Conservation (phyloP, 2,113 vertebrate genomes). For the Bubalus kerabau region DNA sequence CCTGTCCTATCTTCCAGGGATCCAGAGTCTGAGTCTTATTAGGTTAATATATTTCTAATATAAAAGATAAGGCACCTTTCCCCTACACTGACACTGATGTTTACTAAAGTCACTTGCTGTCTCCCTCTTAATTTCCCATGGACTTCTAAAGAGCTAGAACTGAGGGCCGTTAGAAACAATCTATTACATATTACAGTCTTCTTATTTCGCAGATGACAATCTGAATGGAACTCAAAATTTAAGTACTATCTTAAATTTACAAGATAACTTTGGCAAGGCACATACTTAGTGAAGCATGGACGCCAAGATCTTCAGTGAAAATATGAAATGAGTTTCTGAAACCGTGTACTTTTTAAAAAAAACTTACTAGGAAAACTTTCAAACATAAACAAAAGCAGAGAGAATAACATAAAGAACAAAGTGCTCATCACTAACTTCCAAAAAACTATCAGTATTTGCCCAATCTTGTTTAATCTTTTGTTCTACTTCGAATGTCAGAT, state of each 20-base stretch:
- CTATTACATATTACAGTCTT: neutral
- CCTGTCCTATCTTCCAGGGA: neutral
- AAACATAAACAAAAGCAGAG: neutral
- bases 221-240: constrained; percentile 1
- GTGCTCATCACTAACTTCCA: neutral
- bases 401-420: neutral
- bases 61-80: neutral
- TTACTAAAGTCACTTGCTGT: neutral
- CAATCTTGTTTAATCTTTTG: neutral
- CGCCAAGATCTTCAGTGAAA: constrained; percentile 2
- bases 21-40: neutral
- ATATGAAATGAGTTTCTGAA: neutral
- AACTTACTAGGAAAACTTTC: neutral
- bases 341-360: neutral
- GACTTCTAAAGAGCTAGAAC: neutral
- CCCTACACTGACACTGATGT: neutral
- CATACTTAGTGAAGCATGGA: neutral
- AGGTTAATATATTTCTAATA: neutral
- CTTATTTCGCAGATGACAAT: neutral
- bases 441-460: neutral
- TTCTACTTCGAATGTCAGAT: neutral
- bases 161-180: neutral
- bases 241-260: neutral
- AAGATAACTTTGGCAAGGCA: neutral
- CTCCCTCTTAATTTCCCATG: neutral